A percentile compares a stretch with the other conserved stretches of the same genome.
Conservation (phyloP, 2,888 invertebrate species). For the Didymodactylos carnosus region DNA sequence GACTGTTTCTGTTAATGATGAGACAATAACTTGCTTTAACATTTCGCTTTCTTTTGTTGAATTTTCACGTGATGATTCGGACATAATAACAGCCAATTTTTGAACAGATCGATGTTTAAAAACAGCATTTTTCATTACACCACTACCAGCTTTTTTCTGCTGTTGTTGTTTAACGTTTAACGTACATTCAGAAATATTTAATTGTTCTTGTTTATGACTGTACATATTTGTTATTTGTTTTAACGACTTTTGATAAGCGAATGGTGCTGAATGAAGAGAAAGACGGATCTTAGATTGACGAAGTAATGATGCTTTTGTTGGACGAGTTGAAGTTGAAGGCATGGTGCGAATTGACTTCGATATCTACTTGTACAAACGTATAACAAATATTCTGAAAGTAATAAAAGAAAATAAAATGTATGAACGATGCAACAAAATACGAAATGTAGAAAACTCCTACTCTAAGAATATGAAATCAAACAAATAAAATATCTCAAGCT, state of each 20-base stretch:
- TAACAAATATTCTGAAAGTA: no score
- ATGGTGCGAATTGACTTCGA: no score
- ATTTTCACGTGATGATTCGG: neutral
- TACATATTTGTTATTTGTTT: neutral
- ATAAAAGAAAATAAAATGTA: no score
- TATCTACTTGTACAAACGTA: no score
- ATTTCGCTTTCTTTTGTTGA: neutral
- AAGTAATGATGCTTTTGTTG: neutral
- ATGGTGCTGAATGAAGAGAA: neutral
- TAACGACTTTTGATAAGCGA: neutral
- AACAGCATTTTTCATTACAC: neutral
- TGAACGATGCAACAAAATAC: no score
- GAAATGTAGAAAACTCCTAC: no score
- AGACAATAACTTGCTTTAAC: neutral
- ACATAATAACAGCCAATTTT: neutral
- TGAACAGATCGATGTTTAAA: neutral
- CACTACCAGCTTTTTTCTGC: neutral
- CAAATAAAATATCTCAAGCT: no score
- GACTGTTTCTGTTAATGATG: neutral
- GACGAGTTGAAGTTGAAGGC: no score
- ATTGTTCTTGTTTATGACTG: no score
- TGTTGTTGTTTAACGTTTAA: neutral
- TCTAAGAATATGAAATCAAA: no score
- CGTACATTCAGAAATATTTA: neutral
- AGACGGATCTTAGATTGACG: neutral